phyloP scores from a whole-genome alignment of 2,113 vertebrate species.

The Elgaria multicarinata region DNA sequence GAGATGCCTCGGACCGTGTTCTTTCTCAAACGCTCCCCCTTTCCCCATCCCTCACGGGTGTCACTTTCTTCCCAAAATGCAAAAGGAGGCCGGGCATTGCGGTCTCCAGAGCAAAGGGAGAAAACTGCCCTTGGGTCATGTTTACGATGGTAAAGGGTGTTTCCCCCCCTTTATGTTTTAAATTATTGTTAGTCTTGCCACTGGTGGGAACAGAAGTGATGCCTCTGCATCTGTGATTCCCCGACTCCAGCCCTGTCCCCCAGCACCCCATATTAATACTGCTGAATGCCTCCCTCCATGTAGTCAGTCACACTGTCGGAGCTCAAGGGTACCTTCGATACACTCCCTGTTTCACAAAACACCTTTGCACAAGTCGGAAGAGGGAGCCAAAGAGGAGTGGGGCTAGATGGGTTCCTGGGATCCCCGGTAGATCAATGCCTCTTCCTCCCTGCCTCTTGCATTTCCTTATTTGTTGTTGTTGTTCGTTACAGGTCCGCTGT shows the following conservation, averaged over 20 bases:
- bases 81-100: neutral
- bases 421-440: constrained; percentile 12
- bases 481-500: neutral
- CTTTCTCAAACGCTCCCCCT: neutral
- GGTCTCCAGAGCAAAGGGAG: neutral
- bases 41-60: constrained; percentile 26
- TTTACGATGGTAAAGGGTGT: constrained; percentile 29
- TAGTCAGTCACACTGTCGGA: constrained; percentile 20
- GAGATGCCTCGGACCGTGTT: neutral
- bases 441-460: rapidly evolving
- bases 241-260: neutral
- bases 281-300: neutral
- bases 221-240: neutral
- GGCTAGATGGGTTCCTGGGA: neutral
- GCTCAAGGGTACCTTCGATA: neutral
- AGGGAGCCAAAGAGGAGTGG: neutral
- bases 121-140: neutral
- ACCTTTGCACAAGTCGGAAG: constrained; percentile 51
- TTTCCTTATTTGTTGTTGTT: rapidly evolving
- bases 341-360: neutral
- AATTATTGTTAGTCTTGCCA: constrained; percentile 6
- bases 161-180: constrained; percentile 11
- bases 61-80: neutral
- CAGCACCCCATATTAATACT: neutral
- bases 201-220: neutral